Evolutionary conservation across 2,888 invertebrate genomes (phyloP).

Genomic region (Oscheius myriophilus): DNA sequence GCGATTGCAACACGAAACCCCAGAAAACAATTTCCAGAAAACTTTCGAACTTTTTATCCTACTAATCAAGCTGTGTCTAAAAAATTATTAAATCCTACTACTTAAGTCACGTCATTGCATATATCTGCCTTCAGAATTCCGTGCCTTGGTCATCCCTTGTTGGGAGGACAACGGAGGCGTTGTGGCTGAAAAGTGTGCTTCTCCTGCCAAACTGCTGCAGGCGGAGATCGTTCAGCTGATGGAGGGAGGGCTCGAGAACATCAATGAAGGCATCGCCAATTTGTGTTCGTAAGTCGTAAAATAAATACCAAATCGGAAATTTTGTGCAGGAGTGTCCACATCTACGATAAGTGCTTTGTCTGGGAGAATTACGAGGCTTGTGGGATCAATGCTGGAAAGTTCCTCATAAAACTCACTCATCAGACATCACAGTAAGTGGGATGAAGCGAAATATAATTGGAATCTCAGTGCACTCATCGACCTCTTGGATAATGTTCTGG

Average conservation of each 20-base stretch:
- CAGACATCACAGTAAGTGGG: slow-evolving; percentile 50
- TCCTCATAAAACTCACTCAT: slow-evolving; percentile 57
- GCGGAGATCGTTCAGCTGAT: slow-evolving; percentile 53
- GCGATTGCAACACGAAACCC: too few relatives aligned
- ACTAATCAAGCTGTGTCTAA: too few relatives aligned
- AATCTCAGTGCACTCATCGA: slow-evolving; percentile 38
- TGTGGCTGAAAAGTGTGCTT: slow-evolving; percentile 32
- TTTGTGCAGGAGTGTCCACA: slow-evolving; percentile 47
- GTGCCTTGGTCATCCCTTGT: slow-evolving; percentile 43
- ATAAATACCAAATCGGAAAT: not conserved
- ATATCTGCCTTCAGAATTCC: slow-evolving; percentile 49
- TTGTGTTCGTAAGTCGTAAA: slow-evolving; percentile 46
- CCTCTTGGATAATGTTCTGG: slow-evolving; percentile 35
- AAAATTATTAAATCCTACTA: not conserved
- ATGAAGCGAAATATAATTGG: not conserved
- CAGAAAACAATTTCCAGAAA: too few relatives aligned
- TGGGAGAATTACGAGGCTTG: slow-evolving; percentile 57
- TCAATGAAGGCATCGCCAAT: slow-evolving; percentile 50
- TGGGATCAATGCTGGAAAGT: slow-evolving; percentile 55
- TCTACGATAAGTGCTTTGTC: slow-evolving; percentile 64
- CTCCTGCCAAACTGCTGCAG: slow-evolving; percentile 40
- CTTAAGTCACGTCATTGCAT: too few relatives aligned
- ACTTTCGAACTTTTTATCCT: too few relatives aligned
- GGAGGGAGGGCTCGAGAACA: slow-evolving; percentile 52
- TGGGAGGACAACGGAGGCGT: slow-evolving; percentile 47